Conservation (phyloP, 2,113 vertebrate species). For the Eurystomus gularis region DNA sequence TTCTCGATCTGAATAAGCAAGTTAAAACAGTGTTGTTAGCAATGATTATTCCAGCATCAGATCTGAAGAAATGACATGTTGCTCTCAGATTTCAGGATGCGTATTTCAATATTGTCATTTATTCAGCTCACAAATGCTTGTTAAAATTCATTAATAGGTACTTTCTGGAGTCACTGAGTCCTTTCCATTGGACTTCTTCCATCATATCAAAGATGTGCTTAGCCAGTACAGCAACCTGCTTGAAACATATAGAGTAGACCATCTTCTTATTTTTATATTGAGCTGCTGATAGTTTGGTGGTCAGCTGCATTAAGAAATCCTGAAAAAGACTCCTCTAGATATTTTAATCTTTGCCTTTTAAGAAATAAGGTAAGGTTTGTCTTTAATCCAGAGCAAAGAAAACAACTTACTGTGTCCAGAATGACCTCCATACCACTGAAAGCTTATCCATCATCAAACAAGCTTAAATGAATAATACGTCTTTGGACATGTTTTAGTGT, state of each 20-base stretch:
- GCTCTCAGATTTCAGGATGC: background rate
- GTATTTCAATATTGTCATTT: background rate
- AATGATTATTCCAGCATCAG: background rate
- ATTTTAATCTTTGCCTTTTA: background rate
- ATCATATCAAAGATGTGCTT: background rate
- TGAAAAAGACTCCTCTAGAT: background rate
- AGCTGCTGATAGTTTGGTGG: background rate
- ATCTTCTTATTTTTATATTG: background rate
- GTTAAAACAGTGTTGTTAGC: background rate
- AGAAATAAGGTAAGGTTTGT: background rate
- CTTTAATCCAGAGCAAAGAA: background rate
- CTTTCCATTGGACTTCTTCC: background rate
- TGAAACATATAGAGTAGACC: background rate
- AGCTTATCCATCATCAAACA: background rate
- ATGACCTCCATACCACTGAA: background rate
- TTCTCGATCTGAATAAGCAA: background rate
- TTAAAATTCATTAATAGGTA: background rate
- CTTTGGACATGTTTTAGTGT: background rate
- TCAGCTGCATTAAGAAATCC: background rate
- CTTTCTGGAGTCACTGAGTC: background rate
- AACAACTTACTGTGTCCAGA: background rate
- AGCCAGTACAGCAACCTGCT: background rate
- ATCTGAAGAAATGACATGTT: background rate
- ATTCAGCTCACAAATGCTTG: background rate
- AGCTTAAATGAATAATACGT: background rate